phyloP scores from a whole-genome alignment of 2,113 vertebrate genomes.

The Centropus unirufus region DNA sequence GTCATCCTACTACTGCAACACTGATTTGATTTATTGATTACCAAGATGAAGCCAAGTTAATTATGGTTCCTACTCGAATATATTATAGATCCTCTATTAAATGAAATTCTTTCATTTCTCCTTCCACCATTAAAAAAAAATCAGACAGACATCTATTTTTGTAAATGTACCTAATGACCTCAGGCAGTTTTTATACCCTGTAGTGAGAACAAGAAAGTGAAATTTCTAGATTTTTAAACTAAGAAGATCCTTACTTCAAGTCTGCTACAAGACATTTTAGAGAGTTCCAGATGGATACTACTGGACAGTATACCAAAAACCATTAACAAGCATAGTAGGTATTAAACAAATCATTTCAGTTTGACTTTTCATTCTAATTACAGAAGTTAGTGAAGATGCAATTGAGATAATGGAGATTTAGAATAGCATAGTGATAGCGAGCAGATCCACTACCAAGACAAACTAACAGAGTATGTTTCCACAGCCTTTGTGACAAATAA shows the following conservation, averaged over 20 bases:
- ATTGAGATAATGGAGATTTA: constrained; percentile 33
- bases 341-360: constrained; percentile 43
- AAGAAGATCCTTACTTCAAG: constrained; percentile 31
- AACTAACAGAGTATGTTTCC: not conserved
- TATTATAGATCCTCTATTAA: not conserved
- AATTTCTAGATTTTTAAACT: constrained; percentile 23
- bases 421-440: not conserved
- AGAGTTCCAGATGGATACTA: constrained; percentile 29
- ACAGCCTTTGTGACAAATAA: not conserved
- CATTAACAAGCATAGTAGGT: not conserved
- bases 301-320: not conserved
- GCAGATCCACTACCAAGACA: constrained; percentile 15
- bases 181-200: not conserved
- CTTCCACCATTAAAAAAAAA: constrained; percentile 4
- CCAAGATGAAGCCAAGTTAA: not conserved
- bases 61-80: constrained; percentile 1
- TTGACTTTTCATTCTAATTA: constrained; percentile 15
- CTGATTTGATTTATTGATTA: not conserved
- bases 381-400: not conserved
- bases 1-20: not conserved
- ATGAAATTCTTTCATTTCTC: not conserved
- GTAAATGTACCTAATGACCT: not conserved
- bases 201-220: not conserved
- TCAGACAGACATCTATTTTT: not conserved
- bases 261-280: constrained; percentile 45